Evolutionary conservation across 2,113 vertebrate genomes (phyloP).

Genomic region (Scartelaos histophorus): DNA sequence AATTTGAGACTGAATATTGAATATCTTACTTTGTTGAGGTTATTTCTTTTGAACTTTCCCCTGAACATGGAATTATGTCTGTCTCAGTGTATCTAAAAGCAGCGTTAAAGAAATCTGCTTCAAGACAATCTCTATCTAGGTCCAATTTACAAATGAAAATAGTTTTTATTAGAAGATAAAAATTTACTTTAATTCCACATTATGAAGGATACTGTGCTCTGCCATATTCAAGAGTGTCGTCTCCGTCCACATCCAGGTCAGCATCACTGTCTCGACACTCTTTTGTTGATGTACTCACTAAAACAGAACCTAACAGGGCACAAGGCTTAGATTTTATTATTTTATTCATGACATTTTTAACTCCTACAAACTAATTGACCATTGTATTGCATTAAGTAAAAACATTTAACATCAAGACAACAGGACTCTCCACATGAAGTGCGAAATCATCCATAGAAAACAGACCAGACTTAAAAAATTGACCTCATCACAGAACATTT

Average conservation of each 20-base stretch:
- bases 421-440: too few relatives aligned
- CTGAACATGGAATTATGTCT: slow-evolving; percentile 92
- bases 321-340: background rate
- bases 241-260: slow-evolving; percentile 96
- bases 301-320: slow-evolving; percentile 81
- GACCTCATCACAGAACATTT: too few relatives aligned
- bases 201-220: slow-evolving; percentile 93
- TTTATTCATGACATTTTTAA: background rate
- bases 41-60: slow-evolving; percentile 74
- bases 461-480: too few relatives aligned
- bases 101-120: slow-evolving; percentile 42
- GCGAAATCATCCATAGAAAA: too few relatives aligned
- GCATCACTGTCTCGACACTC: slow-evolving; percentile 96
- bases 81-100: slow-evolving; percentile 90
- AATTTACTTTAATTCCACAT: background rate
- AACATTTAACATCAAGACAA: too few relatives aligned
- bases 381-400: too few relatives aligned
- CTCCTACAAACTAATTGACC: too few relatives aligned
- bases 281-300: slow-evolving; percentile 87
- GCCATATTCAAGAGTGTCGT: slow-evolving; percentile 95
- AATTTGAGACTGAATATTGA: background rate
- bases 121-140: background rate
- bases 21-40: slow-evolving; percentile 39
- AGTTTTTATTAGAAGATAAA: background rate
- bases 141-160: background rate